phyloP scores from a whole-genome alignment of 2,888 invertebrate genomes.

The Mesorhabditis belari region DNA sequence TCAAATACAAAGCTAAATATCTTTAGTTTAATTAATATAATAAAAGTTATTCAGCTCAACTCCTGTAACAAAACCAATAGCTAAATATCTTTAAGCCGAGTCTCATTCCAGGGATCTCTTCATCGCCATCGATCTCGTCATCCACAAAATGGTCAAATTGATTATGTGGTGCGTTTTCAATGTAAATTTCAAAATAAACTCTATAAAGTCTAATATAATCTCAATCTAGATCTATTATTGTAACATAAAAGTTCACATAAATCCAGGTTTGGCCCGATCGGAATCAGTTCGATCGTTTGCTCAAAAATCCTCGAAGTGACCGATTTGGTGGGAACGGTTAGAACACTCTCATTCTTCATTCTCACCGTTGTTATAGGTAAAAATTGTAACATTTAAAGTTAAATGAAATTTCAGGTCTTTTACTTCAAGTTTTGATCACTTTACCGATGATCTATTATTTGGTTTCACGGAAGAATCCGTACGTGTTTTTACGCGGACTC shows the following conservation, averaged over 20 bases:
- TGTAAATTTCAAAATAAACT: background rate
- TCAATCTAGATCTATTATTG: slow-evolving; percentile 2
- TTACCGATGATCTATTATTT: slow-evolving; percentile 62
- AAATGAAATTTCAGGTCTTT: slow-evolving; percentile 55
- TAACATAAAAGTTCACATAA: no score
- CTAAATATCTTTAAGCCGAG: background rate
- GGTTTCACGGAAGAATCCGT: slow-evolving; percentile 54
- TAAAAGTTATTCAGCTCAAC: no score
- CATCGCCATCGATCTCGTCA: slow-evolving; percentile 76
- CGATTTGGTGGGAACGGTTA: background rate
- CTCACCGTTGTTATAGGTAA: background rate
- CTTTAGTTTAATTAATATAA: no score
- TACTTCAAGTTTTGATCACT: slow-evolving; percentile 62
- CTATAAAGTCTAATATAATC: background rate
- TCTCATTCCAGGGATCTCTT: slow-evolving; percentile 54
- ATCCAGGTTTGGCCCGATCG: slow-evolving; percentile 67
- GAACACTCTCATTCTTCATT: background rate
- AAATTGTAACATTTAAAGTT: background rate
- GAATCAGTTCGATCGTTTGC: slow-evolving; percentile 65
- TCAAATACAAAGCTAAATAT: no score
- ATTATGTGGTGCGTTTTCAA: slow-evolving; percentile 69
- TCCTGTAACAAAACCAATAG: no score
- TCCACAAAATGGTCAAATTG: slow-evolving; percentile 80
- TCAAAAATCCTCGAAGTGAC: slow-evolving; percentile 64
- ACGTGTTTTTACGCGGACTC: slow-evolving; percentile 56